Conservation (phyloP, 2,888 invertebrate species). For the Habroteleia sp. region DNA sequence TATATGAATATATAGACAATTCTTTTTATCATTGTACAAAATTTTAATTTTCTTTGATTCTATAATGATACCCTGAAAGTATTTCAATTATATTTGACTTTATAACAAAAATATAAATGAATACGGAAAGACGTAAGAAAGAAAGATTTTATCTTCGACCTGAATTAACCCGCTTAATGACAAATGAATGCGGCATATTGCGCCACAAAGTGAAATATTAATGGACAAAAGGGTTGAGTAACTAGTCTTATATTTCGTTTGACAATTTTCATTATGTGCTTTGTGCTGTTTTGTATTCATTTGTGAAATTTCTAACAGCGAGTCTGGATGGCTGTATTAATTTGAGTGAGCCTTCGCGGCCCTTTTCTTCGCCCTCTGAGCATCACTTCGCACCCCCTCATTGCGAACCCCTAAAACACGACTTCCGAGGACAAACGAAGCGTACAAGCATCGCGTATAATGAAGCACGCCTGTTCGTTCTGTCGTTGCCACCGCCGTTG, state of each 20-base stretch:
- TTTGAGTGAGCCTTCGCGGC: conserved; percentile 72
- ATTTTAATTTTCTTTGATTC: too few species aligned
- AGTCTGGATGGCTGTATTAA: conserved; percentile 76
- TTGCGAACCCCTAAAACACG: conserved; percentile 72
- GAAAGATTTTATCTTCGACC: neutral
- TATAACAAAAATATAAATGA: too few species aligned
- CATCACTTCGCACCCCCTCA: conserved; percentile 64
- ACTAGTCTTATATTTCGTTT: conserved; percentile 44
- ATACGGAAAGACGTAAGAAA: too few species aligned
- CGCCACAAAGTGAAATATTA: conserved; percentile 20
- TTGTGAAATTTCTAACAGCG: conserved; percentile 57
- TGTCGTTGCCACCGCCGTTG: conserved; percentile 68
- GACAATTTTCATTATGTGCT: conserved; percentile 55
- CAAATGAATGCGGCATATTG: conserved; percentile 33
- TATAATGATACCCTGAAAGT: too few species aligned
- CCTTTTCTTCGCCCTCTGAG: conserved; percentile 59
- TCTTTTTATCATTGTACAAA: too few species aligned
- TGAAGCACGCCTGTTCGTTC: conserved; percentile 79
- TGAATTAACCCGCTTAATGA: conserved; percentile 17
- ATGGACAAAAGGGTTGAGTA: conserved; percentile 31
- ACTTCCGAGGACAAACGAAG: conserved; percentile 81
- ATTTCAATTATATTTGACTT: too few species aligned
- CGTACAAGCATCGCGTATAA: conserved; percentile 80
- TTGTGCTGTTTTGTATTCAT: conserved; percentile 57
- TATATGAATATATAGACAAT: too few species aligned